Base-by-base conservation (phyloP, 1,140 invertebrate species). In the Aphidius ervi region DNA sequence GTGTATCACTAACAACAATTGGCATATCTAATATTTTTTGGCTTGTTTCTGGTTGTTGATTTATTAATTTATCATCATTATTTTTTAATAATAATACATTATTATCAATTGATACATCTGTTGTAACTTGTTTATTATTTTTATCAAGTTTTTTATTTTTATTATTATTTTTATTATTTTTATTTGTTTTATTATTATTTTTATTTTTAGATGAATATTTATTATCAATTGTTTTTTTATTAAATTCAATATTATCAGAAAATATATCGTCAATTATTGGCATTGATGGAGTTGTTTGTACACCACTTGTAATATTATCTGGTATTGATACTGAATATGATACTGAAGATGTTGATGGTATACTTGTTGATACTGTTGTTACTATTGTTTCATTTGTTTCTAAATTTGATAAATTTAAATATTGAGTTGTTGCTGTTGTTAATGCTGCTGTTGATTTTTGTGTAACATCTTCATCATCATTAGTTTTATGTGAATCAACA, bases 271-370 rank as follows among this genome's bases (percentile, higher is more conserved):
- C 78, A 48, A 80, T 78, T 46, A 79, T 76, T 10, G 77, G 75
- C 78, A 80, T 78, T 5, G 77, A 80, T 4, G 76, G 75, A 20
- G 76, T 77, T 5, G 72, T 72, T 62, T 78, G 76, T 20, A 70
- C 67, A 61, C 67, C 74, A 1, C 67, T 45, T 3, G 68, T 66
- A 45, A 73, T 70, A 59, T 64, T 72, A 23, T 72, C 71, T 9
- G 75, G 64, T 63, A 78, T 71, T 5, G 78, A 70, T 58, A 77
- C 75, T 4, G 75, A 74, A 63, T 77, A 80, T 6, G 73, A 74
- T 9, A 65, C 65, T 31, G 58, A 62, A 6, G 67, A 45, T 20
- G 66, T 41, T 46, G 66, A 59, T 37, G 64, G 40, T 7, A 39
- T 60, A 20, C 64, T 43, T 7, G 59, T 46, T 6, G 43, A 58